Conservation (phyloP, 2,113 vertebrate species). For the Hiodon alosoides region DNA sequence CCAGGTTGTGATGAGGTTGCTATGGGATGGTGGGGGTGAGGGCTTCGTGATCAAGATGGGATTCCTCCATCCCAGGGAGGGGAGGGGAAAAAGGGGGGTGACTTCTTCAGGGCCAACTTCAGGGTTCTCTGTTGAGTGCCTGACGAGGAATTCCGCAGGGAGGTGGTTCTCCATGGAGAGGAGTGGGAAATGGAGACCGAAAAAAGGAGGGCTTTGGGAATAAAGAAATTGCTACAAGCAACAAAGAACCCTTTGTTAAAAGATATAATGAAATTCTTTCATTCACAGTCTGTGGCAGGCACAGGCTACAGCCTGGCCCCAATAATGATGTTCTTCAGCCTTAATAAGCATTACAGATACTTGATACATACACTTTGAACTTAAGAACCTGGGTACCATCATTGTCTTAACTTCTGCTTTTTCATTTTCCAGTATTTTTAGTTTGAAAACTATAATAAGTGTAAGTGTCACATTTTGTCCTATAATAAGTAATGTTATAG, state of each 20-base stretch:
- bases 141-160: slow-evolving; percentile 49
- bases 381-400: neutral
- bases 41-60: slow-evolving; percentile 55
- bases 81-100: slow-evolving; percentile 46
- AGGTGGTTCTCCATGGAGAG: slow-evolving; percentile 43
- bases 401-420: neutral
- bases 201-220: slow-evolving; percentile 24
- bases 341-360: neutral
- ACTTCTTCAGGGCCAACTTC: no score
- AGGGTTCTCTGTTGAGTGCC: slow-evolving; percentile 38
- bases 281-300: slow-evolving; percentile 4
- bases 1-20: slow-evolving; percentile 18
- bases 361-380: neutral
- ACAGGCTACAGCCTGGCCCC: neutral
- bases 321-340: neutral
- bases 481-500: no score
- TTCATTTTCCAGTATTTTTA: neutral
- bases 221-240: slow-evolving; percentile 9
- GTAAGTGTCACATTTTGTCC: no score
- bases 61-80: slow-evolving; percentile 61
- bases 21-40: slow-evolving; percentile 39
- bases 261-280: slow-evolving; percentile 9
- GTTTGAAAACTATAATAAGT: neutral
- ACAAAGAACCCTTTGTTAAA: slow-evolving; percentile 11
- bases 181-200: slow-evolving; percentile 29